These are phyloP conservation scores for Aphelinus certus DNA, from an alignment of 1,140 invertebrate species.

Conservation along the genomic window DNA sequence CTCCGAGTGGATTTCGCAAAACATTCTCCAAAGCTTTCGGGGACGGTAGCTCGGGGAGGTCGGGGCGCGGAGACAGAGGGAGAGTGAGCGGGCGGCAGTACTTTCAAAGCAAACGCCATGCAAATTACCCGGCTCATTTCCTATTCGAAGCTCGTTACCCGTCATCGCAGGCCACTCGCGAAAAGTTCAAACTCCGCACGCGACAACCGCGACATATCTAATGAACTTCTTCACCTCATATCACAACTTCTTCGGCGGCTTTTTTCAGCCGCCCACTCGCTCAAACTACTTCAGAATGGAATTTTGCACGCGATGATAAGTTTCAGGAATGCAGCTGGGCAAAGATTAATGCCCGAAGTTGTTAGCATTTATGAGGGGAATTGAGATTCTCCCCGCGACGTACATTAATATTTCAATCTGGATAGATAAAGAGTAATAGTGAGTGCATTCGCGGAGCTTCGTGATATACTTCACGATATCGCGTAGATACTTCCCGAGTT, in stretches of 20 bases:
- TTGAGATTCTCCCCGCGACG: background rate
- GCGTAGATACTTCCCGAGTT: too few relatives aligned
- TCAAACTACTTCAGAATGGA: conserved; percentile 15
- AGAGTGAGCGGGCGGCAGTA: conserved; percentile 28
- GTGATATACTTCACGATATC: too few relatives aligned
- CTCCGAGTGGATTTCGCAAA: background rate
- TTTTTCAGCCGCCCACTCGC: background rate
- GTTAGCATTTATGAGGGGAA: conserved; percentile 6
- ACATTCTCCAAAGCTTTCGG: background rate
- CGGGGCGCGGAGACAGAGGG: background rate
- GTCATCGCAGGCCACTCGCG: conserved; percentile 23
- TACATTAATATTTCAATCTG: too few relatives aligned
- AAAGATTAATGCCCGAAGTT: conserved; percentile 17
- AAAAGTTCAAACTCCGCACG: conserved; percentile 35
- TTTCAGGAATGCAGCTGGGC: conserved; percentile 5
- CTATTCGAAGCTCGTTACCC: conserved; percentile 50
- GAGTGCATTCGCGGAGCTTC: too few relatives aligned
- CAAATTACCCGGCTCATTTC: conserved; percentile 50
- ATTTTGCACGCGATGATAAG: conserved; percentile 24
- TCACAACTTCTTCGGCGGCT: background rate
- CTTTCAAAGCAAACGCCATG: conserved; percentile 46
- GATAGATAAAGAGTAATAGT: too few relatives aligned
- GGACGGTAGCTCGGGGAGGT: background rate
- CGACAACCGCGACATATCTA: conserved; percentile 35
- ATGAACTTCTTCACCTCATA: conserved; percentile 28